Conservation (phyloP, 2,113 vertebrate genomes). For the Baryphthengus martii region DNA sequence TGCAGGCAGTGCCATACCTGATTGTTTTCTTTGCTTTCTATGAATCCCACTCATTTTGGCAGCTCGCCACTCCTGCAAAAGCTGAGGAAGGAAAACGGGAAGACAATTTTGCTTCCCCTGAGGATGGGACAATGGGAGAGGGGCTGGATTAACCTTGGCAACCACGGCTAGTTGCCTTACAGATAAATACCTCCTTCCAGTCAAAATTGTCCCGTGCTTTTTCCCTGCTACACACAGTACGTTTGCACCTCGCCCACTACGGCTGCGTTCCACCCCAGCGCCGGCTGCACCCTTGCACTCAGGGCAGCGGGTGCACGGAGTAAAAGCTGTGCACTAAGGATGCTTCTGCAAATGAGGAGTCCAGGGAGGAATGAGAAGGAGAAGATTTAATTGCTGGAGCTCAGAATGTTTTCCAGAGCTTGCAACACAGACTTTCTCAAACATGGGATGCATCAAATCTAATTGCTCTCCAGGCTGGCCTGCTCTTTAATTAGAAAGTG, state of each 20-base stretch:
- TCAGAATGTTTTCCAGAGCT: conserved; percentile 34
- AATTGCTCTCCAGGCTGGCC: conserved; percentile 65
- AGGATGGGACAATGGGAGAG: neutral
- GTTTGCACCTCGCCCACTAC: neutral
- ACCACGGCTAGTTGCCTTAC: neutral
- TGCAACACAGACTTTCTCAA: conserved; percentile 27
- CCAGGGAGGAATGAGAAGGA: neutral
- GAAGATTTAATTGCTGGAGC: conserved; percentile 42
- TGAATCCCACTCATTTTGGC: neutral
- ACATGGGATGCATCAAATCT: conserved; percentile 37
- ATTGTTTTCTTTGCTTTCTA: neutral
- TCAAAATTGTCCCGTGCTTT: neutral
- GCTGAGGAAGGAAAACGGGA: neutral
- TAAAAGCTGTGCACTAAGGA: neutral
- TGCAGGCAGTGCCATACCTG: neutral
- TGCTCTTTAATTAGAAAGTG: conserved; percentile 68
- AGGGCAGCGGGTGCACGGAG: neutral
- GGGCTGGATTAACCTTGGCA: neutral
- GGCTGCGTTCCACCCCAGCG: fast-evolving
- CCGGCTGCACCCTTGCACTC: neutral
- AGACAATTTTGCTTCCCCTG: neutral
- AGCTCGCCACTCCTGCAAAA: neutral
- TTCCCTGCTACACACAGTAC: neutral
- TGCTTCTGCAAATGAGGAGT: neutral
- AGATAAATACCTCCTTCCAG: neutral